Base-by-base conservation (phyloP, 2,888 invertebrate species). In the Xestia xanthographa region DNA sequence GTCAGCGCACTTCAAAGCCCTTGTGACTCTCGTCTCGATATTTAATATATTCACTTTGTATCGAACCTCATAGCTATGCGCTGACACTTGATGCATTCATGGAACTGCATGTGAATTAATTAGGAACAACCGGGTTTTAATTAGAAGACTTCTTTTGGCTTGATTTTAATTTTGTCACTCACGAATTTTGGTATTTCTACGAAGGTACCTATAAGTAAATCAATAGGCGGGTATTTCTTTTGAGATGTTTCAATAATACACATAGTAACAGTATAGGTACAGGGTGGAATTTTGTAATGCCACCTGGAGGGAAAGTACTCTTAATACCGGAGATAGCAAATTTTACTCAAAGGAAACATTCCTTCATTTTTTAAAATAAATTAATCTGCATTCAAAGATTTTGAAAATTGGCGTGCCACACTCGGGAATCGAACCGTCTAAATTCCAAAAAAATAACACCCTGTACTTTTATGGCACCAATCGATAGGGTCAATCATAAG, bases 31-130 rank as follows among this genome's bases (percentile, higher is more conserved):
- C 22, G 26, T 48, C 58, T 68, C 71, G 65, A 68, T 75, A 69
- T 78, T 78, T 82, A 82, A 72, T 77, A 73, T 82, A 81, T 82
- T 82, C 83, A 75, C 68, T 45, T 83, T 72, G 62, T 75, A 78
- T 78, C 71, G 73, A 68, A 34, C 74, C 62, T 41, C 58, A 50
- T 17, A 62, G 76, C 53, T 60, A 29, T 26, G 56, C 26, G 60
- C 43, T 58, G 50, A 34, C 29, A 26, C 66, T 65, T 43, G 53
- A 66, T 72, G 58, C 60, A 66, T 43, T 72, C 29, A 66, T 17
- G 62, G 17, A 38, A 38, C 56, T 48, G 53, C 43, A 50, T 38
- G 22, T 62, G 60, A 72, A 82, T 75, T 69, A 22, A 83, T 69
- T 62, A 75, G 9, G 26, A 72, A 48, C 56, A 50, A 66, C 79